Conservation (phyloP, 2,888 invertebrate genomes). For the Erannis defoliaria region DNA sequence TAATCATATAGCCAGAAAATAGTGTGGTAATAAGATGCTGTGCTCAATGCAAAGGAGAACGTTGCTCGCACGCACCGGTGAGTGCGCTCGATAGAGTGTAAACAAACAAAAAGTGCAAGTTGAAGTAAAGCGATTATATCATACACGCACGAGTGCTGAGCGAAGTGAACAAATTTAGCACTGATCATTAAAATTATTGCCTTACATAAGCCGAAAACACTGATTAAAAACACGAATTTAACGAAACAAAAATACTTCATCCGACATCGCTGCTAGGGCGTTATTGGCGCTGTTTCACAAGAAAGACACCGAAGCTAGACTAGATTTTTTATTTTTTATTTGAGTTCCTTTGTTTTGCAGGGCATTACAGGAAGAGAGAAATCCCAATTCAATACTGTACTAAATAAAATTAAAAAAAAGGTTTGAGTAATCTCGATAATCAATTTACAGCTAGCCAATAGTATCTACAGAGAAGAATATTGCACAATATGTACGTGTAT, state of each 20-base stretch:
- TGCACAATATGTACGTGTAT: slow-evolving; percentile 43
- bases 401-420: no score
- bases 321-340: no score
- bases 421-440: no score
- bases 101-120: slow-evolving; percentile 67
- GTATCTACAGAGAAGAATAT: slow-evolving; percentile 52
- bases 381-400: no score
- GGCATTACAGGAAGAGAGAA: no score
- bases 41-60: slow-evolving; percentile 50
- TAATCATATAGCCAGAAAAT: slow-evolving; percentile 36
- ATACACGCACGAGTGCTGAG: slow-evolving; percentile 57
- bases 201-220: background rate
- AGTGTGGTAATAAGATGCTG: slow-evolving; percentile 50
- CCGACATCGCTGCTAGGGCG: slow-evolving; percentile 27
- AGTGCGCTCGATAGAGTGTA: slow-evolving; percentile 55
- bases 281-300: slow-evolving; percentile 27
- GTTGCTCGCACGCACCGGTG: slow-evolving; percentile 45
- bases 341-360: no score
- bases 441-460: no score
- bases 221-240: background rate
- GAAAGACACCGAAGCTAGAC: slow-evolving; percentile 20
- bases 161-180: slow-evolving; percentile 27
- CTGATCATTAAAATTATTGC: background rate
- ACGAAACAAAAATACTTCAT: slow-evolving; percentile 59
- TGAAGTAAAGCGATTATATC: slow-evolving; percentile 59